Conservation (phyloP, 1,140 invertebrate genomes). For the Pachypsylla venusta region DNA sequence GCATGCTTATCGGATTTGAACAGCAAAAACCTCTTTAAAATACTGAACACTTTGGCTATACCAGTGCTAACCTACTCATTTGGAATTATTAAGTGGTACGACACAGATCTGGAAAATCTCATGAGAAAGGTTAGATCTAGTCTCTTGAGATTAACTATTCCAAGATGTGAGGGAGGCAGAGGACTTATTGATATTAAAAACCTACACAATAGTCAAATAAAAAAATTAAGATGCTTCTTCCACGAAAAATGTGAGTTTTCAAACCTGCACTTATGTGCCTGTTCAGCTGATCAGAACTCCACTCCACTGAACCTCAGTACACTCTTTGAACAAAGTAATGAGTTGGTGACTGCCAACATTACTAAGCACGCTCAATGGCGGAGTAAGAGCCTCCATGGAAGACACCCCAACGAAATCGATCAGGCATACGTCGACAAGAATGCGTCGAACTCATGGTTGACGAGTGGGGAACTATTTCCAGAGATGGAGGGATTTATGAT, state of each 20-base stretch:
- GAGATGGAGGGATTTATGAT: conserved; percentile 24
- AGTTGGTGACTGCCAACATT: neutral
- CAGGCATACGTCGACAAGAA: neutral
- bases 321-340: neutral
- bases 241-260: neutral
- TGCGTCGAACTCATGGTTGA: conserved; percentile 12
- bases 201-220: neutral
- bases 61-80: neutral
- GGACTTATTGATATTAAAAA: neutral
- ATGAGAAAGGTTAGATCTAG: neutral
- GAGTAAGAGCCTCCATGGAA: neutral
- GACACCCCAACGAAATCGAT: neutral
- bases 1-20: neutral
- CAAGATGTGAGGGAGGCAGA: neutral
- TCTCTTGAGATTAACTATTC: neutral
- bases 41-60: neutral
- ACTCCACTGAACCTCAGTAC: neutral
- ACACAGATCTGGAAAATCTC: neutral
- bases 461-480: conserved; percentile 19
- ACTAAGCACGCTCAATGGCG: neutral
- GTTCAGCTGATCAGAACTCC: neutral
- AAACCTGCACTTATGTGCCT: neutral
- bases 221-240: neutral
- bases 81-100: neutral
- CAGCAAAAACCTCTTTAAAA: neutral